Conservation (phyloP, 1,140 invertebrate genomes). For the Kradibia gibbosae region DNA sequence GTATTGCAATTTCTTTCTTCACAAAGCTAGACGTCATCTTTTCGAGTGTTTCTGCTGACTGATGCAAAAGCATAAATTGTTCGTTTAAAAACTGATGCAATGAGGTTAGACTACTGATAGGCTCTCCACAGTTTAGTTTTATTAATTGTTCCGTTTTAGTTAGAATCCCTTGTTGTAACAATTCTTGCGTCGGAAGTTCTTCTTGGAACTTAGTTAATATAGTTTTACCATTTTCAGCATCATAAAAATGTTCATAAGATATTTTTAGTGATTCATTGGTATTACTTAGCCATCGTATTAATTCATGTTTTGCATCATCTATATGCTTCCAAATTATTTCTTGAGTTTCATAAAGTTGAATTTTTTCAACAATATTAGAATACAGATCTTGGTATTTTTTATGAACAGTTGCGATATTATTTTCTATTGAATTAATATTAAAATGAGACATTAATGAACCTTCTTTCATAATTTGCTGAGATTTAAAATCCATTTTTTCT, state of each 20-base stretch:
- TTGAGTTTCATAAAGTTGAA: slow-evolving; percentile 89
- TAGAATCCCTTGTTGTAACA: slow-evolving; percentile 82
- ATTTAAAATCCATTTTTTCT: slow-evolving; percentile 83
- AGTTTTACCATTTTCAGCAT: slow-evolving; percentile 84
- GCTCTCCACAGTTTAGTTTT: slow-evolving; percentile 83
- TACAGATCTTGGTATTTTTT: slow-evolving; percentile 84
- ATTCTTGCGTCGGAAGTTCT: slow-evolving; percentile 85
- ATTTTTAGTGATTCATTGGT: slow-evolving; percentile 83
- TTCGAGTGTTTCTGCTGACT: slow-evolving; percentile 84
- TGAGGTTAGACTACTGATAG: slow-evolving; percentile 80
- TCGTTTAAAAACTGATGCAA: slow-evolving; percentile 81
- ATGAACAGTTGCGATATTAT: slow-evolving; percentile 76
- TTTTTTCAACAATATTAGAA: slow-evolving; percentile 79
- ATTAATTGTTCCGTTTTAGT: slow-evolving; percentile 86
- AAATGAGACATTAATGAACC: slow-evolving; percentile 84
- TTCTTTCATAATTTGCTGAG: slow-evolving; percentile 80
- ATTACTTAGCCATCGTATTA: slow-evolving; percentile 87
- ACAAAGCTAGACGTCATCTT: slow-evolving; percentile 79
- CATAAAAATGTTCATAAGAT: slow-evolving; percentile 82
- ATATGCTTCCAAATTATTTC: slow-evolving; percentile 93
- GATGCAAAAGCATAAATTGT: slow-evolving; percentile 84
- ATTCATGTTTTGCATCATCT: slow-evolving; percentile 86
- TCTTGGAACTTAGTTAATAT: slow-evolving; percentile 88
- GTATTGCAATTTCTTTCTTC: slow-evolving; percentile 82
- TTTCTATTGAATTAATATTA: slow-evolving; percentile 78